Conservation (phyloP, 2,888 invertebrate genomes). For the Ophioninae sp. region DNA sequence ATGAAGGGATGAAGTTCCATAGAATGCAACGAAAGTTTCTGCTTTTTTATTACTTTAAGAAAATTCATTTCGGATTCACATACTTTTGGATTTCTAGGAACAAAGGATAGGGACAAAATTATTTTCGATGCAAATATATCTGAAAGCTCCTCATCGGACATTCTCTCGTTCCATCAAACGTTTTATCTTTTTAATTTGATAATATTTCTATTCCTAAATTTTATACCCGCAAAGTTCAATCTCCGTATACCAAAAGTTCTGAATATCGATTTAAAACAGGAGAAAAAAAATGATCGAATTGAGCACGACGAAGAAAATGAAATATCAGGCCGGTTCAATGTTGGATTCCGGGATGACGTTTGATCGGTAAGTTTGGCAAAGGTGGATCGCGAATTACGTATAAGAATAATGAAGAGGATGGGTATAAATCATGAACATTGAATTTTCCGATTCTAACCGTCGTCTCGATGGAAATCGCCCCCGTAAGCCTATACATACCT, state of each 20-base stretch:
- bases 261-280: neutral
- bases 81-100: no score
- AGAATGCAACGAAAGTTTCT: no score
- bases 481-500: neutral
- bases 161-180: no score
- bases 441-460: conserved; percentile 47
- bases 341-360: no score
- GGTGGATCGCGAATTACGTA: neutral
- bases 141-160: no score
- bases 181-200: no score
- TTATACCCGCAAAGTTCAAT: no score
- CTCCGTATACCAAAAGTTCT: neutral
- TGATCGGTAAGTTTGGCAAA: conserved; percentile 36
- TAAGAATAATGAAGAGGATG: conserved; percentile 1
- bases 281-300: neutral
- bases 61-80: no score
- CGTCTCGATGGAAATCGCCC: neutral
- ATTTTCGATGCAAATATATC: no score
- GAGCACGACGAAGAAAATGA: neutral
- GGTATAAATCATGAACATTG: conserved; percentile 60
- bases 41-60: no score
- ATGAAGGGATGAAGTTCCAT: no score
- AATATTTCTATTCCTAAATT: no score
- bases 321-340: neutral
- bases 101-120: neutral